Evolutionary conservation across 2,113 vertebrate genomes (phyloP).

Genomic region (Muntiacus reevesi): DNA sequence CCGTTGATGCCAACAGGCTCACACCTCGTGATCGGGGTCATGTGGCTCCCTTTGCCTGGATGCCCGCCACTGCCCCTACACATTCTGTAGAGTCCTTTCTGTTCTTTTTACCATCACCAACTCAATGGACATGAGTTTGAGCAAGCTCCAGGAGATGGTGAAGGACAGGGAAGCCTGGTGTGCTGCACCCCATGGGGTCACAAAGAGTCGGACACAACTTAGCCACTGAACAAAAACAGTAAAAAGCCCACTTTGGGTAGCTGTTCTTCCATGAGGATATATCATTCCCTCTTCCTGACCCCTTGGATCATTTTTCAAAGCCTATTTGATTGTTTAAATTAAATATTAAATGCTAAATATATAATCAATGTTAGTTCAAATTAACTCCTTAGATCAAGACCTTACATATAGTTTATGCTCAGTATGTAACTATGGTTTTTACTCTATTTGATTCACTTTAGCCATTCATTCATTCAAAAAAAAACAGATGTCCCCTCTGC

Average conservation of each 20-base stretch:
- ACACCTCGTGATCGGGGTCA: neutral
- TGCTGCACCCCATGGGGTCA: neutral
- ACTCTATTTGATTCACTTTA: neutral
- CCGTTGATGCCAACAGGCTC: neutral
- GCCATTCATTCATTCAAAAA: neutral
- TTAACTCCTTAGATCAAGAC: neutral
- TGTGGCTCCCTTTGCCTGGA: neutral
- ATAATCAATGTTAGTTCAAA: neutral
- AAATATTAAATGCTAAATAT: neutral
- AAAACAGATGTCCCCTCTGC: neutral
- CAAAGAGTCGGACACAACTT: neutral
- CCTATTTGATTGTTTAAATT: neutral
- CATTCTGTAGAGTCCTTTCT: neutral
- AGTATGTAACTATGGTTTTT: neutral
- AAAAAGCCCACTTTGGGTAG: neutral
- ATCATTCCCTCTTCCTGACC: neutral
- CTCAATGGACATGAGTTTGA: neutral
- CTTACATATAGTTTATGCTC: neutral
- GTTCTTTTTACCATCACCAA: neutral
- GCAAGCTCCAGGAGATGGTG: neutral
- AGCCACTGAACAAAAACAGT: neutral
- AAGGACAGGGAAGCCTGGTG: neutral
- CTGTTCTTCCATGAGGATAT: neutral
- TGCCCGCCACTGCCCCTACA: neutral
- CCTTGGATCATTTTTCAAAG: neutral